Conservation (phyloP, 2,888 invertebrate species). For the Cryptocheilus praepositus region DNA sequence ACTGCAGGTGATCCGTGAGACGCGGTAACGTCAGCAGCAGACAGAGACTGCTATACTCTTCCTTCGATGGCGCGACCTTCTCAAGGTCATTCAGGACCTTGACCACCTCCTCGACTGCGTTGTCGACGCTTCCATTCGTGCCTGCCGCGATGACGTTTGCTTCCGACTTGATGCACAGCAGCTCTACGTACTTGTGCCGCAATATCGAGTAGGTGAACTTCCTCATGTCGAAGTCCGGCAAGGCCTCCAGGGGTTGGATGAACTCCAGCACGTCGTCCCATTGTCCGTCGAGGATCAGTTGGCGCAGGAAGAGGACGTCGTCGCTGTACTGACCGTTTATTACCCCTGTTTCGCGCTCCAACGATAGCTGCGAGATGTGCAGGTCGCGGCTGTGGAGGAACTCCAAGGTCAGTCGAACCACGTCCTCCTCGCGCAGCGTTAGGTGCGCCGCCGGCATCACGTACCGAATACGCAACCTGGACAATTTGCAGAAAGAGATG, state of each 20-base stretch:
- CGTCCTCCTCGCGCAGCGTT: constrained; percentile 91
- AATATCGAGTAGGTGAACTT: constrained; percentile 91
- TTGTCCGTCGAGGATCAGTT: constrained; percentile 96
- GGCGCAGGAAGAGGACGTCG: constrained; percentile 94
- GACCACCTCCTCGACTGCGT: constrained; percentile 95
- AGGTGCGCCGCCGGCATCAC: constrained; percentile 90
- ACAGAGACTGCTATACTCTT: constrained; percentile 95
- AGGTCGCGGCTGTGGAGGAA: constrained; percentile 92
- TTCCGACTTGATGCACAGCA: constrained; percentile 96
- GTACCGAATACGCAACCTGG: constrained; percentile 75
- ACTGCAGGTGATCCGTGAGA: constrained; percentile 93
- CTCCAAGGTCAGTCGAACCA: constrained; percentile 89
- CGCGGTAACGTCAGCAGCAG: constrained; percentile 93
- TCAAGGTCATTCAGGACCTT: constrained; percentile 93
- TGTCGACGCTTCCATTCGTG: constrained; percentile 87
- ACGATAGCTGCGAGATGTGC: constrained; percentile 91
- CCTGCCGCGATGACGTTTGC: constrained; percentile 85
- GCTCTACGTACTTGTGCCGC: constrained; percentile 94
- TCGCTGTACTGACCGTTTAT: constrained; percentile 95
- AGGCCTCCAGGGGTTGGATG: constrained; percentile 91
- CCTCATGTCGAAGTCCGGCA: constrained; percentile 88
- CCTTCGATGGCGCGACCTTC: constrained; percentile 91
- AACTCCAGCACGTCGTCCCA: constrained; percentile 99
- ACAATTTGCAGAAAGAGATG: constrained; percentile 39
- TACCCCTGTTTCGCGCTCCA: constrained; percentile 96